A percentile compares a stretch with the other conserved stretches of the same genome.
Evolutionary conservation across 2,113 vertebrate genomes (phyloP).

Genomic region (Eudorcas thomsonii): DNA sequence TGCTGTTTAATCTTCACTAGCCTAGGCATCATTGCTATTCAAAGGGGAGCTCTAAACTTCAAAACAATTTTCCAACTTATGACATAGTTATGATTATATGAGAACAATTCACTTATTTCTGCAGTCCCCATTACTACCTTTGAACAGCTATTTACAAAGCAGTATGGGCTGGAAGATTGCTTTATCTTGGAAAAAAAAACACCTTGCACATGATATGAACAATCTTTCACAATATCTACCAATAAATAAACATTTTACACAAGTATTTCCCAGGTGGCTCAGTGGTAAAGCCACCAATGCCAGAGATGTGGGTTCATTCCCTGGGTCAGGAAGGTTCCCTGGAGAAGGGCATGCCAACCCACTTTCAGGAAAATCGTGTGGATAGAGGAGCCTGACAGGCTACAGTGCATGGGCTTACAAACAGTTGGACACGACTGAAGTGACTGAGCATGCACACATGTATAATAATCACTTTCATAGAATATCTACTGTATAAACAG

Average conservation of each 20-base stretch:
- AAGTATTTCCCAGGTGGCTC: neutral
- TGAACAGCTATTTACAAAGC: neutral
- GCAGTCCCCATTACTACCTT: neutral
- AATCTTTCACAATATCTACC: neutral
- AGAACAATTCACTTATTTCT: neutral
- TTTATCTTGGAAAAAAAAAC: neutral
- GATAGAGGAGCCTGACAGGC: neutral
- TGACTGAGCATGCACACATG: neutral
- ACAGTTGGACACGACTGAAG: neutral
- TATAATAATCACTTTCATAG: neutral
- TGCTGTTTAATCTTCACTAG: conserved; percentile 52
- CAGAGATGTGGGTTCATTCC: neutral
- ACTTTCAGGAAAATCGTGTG: neutral
- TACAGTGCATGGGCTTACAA: neutral
- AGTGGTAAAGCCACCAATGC: neutral
- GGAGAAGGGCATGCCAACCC: neutral
- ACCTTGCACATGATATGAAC: neutral
- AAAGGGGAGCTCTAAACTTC: conserved; percentile 56
- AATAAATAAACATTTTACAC: neutral
- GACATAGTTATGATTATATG: neutral
- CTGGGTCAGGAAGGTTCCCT: neutral
- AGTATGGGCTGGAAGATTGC: neutral
- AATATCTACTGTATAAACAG: neutral
- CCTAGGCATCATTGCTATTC: conserved; percentile 23
- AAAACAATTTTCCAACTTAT: conserved; percentile 39